phyloP scores from a whole-genome alignment of 1,140 invertebrate genomes.

The Pristionchus pacificus region DNA sequence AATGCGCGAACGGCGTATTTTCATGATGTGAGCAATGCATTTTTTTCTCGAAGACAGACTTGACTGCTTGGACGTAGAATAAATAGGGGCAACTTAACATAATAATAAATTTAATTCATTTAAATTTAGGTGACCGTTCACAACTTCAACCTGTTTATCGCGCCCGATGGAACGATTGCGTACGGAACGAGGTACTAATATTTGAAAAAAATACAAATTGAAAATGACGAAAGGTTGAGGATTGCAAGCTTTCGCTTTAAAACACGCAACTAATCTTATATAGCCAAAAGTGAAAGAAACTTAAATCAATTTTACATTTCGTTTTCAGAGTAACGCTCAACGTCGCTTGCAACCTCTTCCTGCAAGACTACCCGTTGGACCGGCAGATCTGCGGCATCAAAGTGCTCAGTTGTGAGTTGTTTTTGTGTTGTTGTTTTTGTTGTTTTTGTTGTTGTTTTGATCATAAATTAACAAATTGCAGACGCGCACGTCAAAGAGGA shows the following conservation, averaged over 20 bases:
- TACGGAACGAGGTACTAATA: conserved; percentile 85
- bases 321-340: conserved; percentile 61
- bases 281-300: not conserved
- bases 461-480: conserved; percentile 55
- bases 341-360: conserved; percentile 86
- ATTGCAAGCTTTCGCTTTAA: conserved; percentile 36
- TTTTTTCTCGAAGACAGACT: not conserved
- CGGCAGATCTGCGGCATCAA: conserved; percentile 81
- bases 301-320: not conserved
- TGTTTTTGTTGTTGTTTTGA: no score
- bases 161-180: conserved; percentile 30
- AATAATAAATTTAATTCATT: not conserved
- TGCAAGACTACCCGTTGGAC: conserved; percentile 87
- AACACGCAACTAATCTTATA: conserved; percentile 6
- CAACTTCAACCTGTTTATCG: conserved; percentile 59
- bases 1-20: conserved; percentile 93
- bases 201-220: no score
- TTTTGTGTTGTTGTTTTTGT: no score
- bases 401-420: conserved; percentile 87
- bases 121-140: conserved; percentile 25
- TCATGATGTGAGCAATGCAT: conserved; percentile 71
- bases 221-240: no score
- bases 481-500: conserved; percentile 90
- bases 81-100: not conserved
- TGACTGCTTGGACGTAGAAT: not conserved